Evolutionary conservation across 2,888 invertebrate species (phyloP).

Genomic region (Hypercompe scribonia): DNA sequence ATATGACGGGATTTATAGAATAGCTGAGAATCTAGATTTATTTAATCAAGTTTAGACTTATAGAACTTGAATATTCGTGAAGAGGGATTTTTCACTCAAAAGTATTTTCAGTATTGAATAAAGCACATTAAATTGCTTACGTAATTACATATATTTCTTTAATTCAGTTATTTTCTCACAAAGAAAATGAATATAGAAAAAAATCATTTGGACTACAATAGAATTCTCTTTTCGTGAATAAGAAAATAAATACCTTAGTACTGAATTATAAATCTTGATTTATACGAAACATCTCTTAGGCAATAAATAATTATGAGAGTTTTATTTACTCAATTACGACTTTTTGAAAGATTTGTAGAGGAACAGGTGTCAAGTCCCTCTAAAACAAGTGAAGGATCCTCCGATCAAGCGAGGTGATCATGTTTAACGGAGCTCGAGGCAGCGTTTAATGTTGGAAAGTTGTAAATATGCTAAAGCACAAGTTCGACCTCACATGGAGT

Average conservation of each 20-base stretch:
- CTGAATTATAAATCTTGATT: neutral
- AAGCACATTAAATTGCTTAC: neutral
- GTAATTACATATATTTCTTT: neutral
- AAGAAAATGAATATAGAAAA: neutral
- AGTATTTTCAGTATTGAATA: neutral
- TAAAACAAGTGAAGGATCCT: too few species aligned
- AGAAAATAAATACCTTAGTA: conserved; percentile 7
- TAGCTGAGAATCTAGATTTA: neutral
- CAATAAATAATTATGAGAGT: conserved; percentile 1
- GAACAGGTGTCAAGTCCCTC: too few species aligned
- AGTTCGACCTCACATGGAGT: too few species aligned
- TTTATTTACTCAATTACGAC: conserved; percentile 1
- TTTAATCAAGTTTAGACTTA: neutral
- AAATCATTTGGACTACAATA: conserved; percentile 1
- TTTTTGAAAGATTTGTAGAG: neutral
- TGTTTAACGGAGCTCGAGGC: too few species aligned
- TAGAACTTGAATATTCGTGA: neutral
- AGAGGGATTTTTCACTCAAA: neutral
- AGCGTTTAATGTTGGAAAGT: too few species aligned
- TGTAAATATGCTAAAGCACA: too few species aligned
- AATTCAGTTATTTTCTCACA: neutral
- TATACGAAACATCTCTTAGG: conserved; percentile 1
- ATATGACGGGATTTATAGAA: neutral
- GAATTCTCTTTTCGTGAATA: neutral
- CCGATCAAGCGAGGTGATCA: too few species aligned